Evolutionary conservation across 1,140 invertebrate genomes (phyloP), one percentile per base, ranked within the genome.

Genomic region (Sminthurides bifidus): DNA sequence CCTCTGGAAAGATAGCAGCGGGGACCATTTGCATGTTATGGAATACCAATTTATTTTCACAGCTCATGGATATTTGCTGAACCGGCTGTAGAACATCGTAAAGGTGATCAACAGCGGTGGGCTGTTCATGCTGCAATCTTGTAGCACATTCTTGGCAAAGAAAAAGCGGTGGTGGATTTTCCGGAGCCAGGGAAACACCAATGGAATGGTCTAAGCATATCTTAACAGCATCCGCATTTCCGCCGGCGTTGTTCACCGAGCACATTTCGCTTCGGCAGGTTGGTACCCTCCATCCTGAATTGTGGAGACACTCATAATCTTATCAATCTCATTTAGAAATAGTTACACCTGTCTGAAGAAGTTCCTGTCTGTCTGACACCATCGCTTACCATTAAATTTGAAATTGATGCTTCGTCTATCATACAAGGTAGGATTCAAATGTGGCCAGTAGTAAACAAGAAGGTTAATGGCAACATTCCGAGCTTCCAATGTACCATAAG

Each of bases 381-480:
- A 48, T 12, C 17, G 5, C 14, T 44, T 70, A 92, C 89, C 88
- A 57, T 86, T 82, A 69, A 92, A 84, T 74, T 91, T 92, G 60
- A 89, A 84, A 49, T 92, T 81, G 31, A 92, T 77, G 0, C 85
- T 83, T 67, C 87, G 85, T 41, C 91, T 77, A 69, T 97, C 93
- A 66, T 92, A 87, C 2, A 93, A 77, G 67, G 87, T 87, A 19
- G 92, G 85, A 75, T 96, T 94, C 63, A 97, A 86, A 2, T 92
- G 85, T n/a, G 95, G 95, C 93, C 95, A 98, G 70, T 98, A 98
- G 73, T 96, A 92, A 72, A 98, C 98, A 17, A 99, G 77, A 24
- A 98, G 76, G 74, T 97, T 95, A 38, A 91, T 90, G 17, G 95
- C 94, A 2, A 92, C 89, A 44, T 87, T 80, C 56, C 92, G 74